Evolutionary conservation across 1,140 invertebrate genomes (phyloP), one percentile per base, ranked within the genome.

Genomic region (Heliconius hewitsoni): DNA sequence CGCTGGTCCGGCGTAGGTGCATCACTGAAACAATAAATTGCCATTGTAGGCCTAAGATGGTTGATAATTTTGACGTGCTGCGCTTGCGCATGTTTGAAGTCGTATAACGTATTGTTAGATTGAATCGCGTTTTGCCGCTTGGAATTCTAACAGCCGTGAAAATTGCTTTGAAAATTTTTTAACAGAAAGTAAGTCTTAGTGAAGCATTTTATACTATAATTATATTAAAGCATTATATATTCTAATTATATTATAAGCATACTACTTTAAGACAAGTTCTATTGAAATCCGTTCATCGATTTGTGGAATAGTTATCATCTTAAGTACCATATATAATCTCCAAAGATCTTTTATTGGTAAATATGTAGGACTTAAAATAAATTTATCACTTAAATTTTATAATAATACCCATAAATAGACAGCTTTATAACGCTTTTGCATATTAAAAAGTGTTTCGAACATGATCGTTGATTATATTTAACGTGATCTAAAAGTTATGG

Each of bases 21-120:
- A 82, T 83, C 82, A 79, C 78, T 87, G 81, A 83, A 83, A 89
- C 89, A 85, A 89, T 91, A 91, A 91, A 90, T 89, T 86, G 80
- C 84, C 82, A 80, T 85, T 86, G 84, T 86, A 83, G 81, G 83
- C 79, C 76, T 76, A 34, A 90, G 86, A 89, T 88, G 85, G 82
- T 87, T 83, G 89, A 90, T 90, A 88, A 86, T 83, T 86, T 86
- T 88, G 85, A 89, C 86, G 82, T 82, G 80, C 83, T 82, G 84
- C 84, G 85, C 85, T 85, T 77, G 74, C 80, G 71, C 37, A 74
- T 80, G 74, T 71, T 77, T 52, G 23, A 71, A 70, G 71, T 78
- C 50, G 71, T 78, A 57, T 60, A 73, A 71, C 50, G 55, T 66
- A 80, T 76, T 76, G 71, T 39, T 73, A 57, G 55, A 57, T 57